Base-by-base conservation (phyloP, 2,888 invertebrate genomes). In the Cheilosia impressa region DNA sequence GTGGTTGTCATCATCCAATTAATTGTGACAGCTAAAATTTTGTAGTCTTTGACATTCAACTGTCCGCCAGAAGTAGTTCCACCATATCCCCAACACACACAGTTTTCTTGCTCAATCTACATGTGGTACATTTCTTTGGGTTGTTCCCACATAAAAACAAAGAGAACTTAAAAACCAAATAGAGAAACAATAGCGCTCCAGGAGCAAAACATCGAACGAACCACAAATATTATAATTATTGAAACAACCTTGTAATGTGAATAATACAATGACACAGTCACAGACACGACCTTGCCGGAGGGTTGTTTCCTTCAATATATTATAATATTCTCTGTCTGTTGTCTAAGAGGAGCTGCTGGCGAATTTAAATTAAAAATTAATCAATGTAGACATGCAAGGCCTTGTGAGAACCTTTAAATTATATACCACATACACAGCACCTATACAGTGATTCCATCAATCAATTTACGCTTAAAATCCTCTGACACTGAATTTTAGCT, bases 371-470 rank as follows among this genome's bases (percentile, higher is more conserved):
- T n/a, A 55, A 5, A 38, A 27, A 63, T 58, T 65, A 55, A 73
- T 75, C 53, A 57, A 34, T 27, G 24, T 47, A 34, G 57, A 75
- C 65, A 75, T 65, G 75, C 75, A 65, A 65, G n/a, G 24, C 34
- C 60, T 31, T 52, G 31, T 24, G 9, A n/a, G 63, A 45, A 24
- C 50, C 55, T 65, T 43, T 31, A 7, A 41, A 24, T 53, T 31
- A 17, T 24, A 60, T n/a, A 6, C 34, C 22, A 10, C 24, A 43
- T 10, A 22, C n/a, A 53, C 53, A 52, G 31, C 43, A 10, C 10
- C 6, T 17, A 31, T 19, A 10, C 17, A 57, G 57, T 27, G 47
- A 41, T 31, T 63, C 17, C 43, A 66, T 76, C 52, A 76, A 76
- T 76, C 58, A 76, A 66, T 58, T 75, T 38, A 13, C 24, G 55